Conservation (phyloP, 2,113 vertebrate genomes). For the Esox niger region DNA sequence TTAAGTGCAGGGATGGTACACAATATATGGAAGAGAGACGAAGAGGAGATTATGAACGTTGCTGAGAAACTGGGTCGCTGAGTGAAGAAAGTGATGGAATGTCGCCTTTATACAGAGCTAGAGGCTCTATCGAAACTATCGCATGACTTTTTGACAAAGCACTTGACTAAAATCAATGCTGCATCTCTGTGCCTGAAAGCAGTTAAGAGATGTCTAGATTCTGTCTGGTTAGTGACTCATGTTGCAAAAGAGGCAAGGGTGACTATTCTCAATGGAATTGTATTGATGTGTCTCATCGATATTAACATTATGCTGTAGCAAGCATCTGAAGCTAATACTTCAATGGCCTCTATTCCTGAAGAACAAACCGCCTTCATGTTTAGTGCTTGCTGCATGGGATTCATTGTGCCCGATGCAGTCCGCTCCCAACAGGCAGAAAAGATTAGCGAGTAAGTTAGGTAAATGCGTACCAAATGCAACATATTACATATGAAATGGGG, state of each 20-base stretch:
- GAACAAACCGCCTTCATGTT: neutral
- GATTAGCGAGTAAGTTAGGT: too few relatives aligned
- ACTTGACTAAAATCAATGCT: conserved; percentile 52
- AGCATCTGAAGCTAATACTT: neutral
- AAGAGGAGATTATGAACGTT: conserved; percentile 32
- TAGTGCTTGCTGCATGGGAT: neutral
- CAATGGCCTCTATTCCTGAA: neutral
- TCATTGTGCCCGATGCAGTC: too few relatives aligned
- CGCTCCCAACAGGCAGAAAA: too few relatives aligned
- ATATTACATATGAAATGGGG: too few relatives aligned
- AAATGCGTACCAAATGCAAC: neutral
- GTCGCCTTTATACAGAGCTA: conserved; percentile 48
- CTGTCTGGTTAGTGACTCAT: neutral
- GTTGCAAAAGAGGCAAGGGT: neutral
- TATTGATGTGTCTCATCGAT: neutral
- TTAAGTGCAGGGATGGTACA: conserved; percentile 33
- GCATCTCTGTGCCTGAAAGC: conserved; percentile 22
- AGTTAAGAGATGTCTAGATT: conserved; percentile 1
- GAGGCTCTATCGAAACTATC: conserved; percentile 51
- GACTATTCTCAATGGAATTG: neutral
- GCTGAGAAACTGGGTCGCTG: conserved; percentile 7
- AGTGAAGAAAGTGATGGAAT: conserved; percentile 31
- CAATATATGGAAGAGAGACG: conserved; percentile 15
- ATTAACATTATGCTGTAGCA: neutral
- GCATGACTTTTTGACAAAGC: conserved; percentile 48